phyloP scores from a whole-genome alignment of 2,113 vertebrate genomes.

The Phrynosoma platyrhinos region DNA sequence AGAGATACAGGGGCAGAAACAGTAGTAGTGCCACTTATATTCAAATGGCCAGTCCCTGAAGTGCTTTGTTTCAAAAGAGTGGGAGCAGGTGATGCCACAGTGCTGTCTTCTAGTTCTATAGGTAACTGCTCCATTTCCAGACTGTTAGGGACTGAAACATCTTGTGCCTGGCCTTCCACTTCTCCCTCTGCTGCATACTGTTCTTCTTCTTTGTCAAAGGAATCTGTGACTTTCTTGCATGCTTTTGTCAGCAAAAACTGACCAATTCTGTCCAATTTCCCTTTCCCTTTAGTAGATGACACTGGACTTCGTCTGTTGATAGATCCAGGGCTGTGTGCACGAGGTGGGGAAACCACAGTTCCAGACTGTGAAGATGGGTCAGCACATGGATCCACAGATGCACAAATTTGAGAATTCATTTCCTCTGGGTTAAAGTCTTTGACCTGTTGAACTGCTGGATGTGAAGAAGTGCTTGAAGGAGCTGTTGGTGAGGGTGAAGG shows the following conservation, averaged over 20 bases:
- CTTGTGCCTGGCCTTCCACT: conserved; percentile 73
- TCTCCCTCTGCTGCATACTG: conserved; percentile 79
- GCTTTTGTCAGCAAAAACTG: conserved; percentile 82
- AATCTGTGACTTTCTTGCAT: conserved; percentile 78
- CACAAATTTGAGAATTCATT: conserved; percentile 56
- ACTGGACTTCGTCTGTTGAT: conserved; percentile 85
- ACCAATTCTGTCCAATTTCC: conserved; percentile 83
- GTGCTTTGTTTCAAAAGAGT: conserved; percentile 74
- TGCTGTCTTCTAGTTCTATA: conserved; percentile 74
- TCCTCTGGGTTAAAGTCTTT: conserved; percentile 84
- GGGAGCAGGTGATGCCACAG: conserved; percentile 62
- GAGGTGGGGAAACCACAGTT: conserved; percentile 80
- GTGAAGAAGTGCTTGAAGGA: conserved; percentile 67
- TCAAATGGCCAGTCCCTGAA: conserved; percentile 53
- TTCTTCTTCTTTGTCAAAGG: conserved; percentile 82
- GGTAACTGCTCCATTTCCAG: conserved; percentile 73
- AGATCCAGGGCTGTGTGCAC: conserved; percentile 85
- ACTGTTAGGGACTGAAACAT: conserved; percentile 59
- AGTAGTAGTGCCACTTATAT: conserved; percentile 33
- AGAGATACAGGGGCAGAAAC: conserved; percentile 65
- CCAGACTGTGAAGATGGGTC: conserved; percentile 78
- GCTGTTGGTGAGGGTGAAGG: conserved; percentile 76
- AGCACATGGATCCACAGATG: conserved; percentile 74
- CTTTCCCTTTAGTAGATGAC: conserved; percentile 82
- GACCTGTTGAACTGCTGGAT: conserved; percentile 69